Evolutionary conservation across 2,888 invertebrate species (phyloP), one percentile per base, ranked within the genome.

Genomic region (Acleris literana): DNA sequence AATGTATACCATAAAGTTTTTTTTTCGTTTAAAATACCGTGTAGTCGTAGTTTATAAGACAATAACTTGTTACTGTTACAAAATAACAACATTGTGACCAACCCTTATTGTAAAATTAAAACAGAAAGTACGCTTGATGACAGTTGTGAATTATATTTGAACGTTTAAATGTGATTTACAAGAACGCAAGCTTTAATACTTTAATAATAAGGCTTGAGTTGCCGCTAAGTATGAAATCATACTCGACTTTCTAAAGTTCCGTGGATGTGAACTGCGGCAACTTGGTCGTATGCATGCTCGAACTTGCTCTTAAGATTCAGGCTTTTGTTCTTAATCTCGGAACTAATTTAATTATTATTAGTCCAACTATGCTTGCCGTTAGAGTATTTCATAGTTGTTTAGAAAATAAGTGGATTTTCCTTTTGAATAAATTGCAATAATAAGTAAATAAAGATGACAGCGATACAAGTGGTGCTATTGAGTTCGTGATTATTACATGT

Each of bases 221-320:
- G 20, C 48, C 53, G 44, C 29, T 61, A 60, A 65, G 49, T 65
- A 65, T 56, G 60, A 60, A 65, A 61, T 65, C 65, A 60, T 60
- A 61, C 60, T 54, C 60, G 65, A 61, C 60, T 65, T 64, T 51
- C 59, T 20, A 51, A 60, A 60, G 60, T 65, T 65, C 44, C 44
- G 65, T 44, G 55, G 33, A 65, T 55, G 65, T 60, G 60, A 60
- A 60, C 65, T 56, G 33, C 55, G 60, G 51, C 29, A 65, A 65
- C 55, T 65, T 65, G 39, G 55, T 65, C 55, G 43, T 61, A 56
- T 64, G 60, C 25, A 43, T 22, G 43, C 60, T n/a, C 49, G n/a
- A 65, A 65, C 55, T 61, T 56, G 43, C 44, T 29, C 55, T 49
- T 22, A 55, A 39, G 55, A 55, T 53, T 43, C 52, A 16, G 51